A percentile compares a stretch with the other conserved stretches of the same genome.
These are phyloP conservation scores for Leuciscus waleckii DNA, from an alignment of 2,797 vertebrate genomes.

Conservation along the genomic window DNA sequence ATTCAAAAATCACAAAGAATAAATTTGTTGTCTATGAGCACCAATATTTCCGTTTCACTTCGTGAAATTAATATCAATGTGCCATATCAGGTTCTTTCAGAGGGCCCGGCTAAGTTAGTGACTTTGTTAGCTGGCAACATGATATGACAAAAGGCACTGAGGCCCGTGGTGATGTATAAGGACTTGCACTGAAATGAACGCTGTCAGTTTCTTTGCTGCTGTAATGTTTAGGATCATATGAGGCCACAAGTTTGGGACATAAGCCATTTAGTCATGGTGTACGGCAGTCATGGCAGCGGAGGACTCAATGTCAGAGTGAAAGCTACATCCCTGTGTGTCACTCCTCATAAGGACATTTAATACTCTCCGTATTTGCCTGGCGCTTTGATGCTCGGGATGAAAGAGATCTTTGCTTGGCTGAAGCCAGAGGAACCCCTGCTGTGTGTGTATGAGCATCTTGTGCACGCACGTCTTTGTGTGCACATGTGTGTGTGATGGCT, in stretches of 20 bases:
- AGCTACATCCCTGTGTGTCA: constrained; percentile 41
- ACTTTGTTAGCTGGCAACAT: constrained; percentile 46
- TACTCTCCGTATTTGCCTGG: constrained; percentile 53
- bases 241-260: constrained; percentile 57
- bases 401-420: constrained; percentile 57
- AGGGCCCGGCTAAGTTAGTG: constrained; percentile 8
- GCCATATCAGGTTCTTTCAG: constrained; percentile 27
- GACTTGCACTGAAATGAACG: constrained; percentile 27
- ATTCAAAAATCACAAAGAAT: background rate
- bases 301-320: constrained; percentile 38
- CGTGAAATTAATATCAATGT: constrained; percentile 24
- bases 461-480: constrained; percentile 42
- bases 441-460: constrained; percentile 38
- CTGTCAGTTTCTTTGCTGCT: constrained; percentile 42
- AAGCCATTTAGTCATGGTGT: constrained; percentile 60
- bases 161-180: constrained; percentile 37
- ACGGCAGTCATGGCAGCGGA: background rate
- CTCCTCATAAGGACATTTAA: constrained; percentile 64
- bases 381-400: constrained; percentile 65
- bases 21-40: constrained; percentile 2
- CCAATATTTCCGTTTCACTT: constrained; percentile 16
- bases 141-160: constrained; percentile 46
- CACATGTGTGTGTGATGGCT: constrained; percentile 46
- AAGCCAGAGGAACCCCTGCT: constrained; percentile 53
- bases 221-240: constrained; percentile 42